Evolutionary conservation across 1,140 invertebrate species (phyloP), one percentile per base, ranked within the genome.

Genomic region (Melitaea cinxia): DNA sequence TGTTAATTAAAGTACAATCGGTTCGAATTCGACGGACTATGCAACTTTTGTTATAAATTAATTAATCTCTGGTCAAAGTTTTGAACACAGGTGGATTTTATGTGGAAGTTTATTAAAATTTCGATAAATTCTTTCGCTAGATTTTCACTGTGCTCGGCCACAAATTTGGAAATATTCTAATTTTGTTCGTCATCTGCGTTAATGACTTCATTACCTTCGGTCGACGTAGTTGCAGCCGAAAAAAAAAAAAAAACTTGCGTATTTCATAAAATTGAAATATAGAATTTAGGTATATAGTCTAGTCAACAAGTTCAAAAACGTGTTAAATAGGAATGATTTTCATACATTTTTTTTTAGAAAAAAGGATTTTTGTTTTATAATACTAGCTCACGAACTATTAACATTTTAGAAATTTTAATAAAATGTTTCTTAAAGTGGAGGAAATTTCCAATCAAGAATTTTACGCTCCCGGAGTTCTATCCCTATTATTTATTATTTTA

Each of bases 51-150:
- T 70, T 71, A 80, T 80, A 71, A 81, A 75, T 80, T 77, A 83
- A 83, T 83, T 80, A 78, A 80, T 73, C 53, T 56, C 57, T 26
- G 45, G 67, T 59, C 4, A 47, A 61, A 49, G 28, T 52, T 61
- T 37, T 72, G 69, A 64, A 73, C 68, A 73, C 61, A 65, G 64
- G 65, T 72, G 73, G 77, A 78, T 77, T 78, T 75, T 49, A 65
- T 49, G 63, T 56, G 53, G 62, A 65, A 77, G 63, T 77, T 86
- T 83, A 84, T 84, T 84, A 82, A 84, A 81, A 75, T 80, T 80
- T 68, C 33, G 53, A 70, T 66, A 82, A 75, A 66, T 83, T 75
- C 69, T n/a, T n/a, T n/a, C 65, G 58, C 56, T 47, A 53, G 65
- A 75, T 77, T 70, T 80, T 79, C 69, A 75, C 72, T 77, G 75